Base-by-base conservation (phyloP, 2,113 vertebrate genomes). In the Paralichthys olivaceus region DNA sequence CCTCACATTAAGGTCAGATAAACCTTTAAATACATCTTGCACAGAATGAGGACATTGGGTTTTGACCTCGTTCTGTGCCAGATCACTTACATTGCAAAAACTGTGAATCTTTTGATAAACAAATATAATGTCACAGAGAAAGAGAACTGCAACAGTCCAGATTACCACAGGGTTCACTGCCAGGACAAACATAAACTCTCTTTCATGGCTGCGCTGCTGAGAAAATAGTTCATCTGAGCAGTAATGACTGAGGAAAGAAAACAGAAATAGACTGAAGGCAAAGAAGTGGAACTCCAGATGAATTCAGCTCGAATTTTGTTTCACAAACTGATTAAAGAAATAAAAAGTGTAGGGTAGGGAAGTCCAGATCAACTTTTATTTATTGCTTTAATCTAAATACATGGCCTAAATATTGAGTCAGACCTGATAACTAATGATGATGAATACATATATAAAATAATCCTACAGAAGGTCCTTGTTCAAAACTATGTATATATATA, bases 161-260 rank as follows among this genome's bases (percentile, higher is more conserved):
- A 75, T 17, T 37, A 49, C 34, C 61, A 25, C 79, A 47, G 23
- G 68, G 54, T 70, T 80, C 62, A 54, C 7, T 0, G 15, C 26
- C 11, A 22, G 32, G 72, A 76, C 59, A 61, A 54, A 70, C 69
- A 54, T 22, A 79, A 73, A 69, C 64, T 63, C 29, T 7, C 58
- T 53, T 74, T 65, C 54, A 61, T 9, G 15, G 66, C 55, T 53
- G 65, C 28, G 1, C 43, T 40, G 45, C 7, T 60, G 43, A 54
- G 29, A 70, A 55, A 68, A 15, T 23, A 74, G 59, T 69, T 17
- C 29, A 22, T 26, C 25, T 28, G 12, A 49, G 34, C 34, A 15
- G 57, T 23, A 55, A 69, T 25, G 40, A 43, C 43, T 22, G 23
- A 71, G 26, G 51, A 40, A 28, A 29, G 20, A 58, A 54, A 53